A percentile compares a stretch with the other conserved stretches of the same genome.
phyloP scores from a whole-genome alignment of 2,888 invertebrate genomes.

The Drosophila affinis region DNA sequence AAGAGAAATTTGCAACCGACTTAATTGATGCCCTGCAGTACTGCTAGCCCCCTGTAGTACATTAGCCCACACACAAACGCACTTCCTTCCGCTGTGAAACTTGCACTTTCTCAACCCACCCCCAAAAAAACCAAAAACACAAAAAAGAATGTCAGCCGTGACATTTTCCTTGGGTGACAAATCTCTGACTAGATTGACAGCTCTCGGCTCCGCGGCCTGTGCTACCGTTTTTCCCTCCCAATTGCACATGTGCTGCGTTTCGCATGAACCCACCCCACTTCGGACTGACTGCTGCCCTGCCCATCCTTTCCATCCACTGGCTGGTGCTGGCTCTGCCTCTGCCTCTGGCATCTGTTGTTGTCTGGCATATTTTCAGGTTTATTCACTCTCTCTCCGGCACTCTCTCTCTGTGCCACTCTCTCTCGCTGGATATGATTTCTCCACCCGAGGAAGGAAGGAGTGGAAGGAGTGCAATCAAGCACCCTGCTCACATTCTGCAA shows the following conservation, averaged over 20 bases:
- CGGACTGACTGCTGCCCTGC: neutral
- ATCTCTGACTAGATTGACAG: constrained; percentile 59
- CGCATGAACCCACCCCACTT: constrained; percentile 49
- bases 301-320: constrained; percentile 29
- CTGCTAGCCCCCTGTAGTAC: too few relatives aligned
- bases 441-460: constrained; percentile 21
- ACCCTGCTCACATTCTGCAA: constrained; percentile 62
- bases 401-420: neutral
- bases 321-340: neutral
- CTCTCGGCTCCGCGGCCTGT: constrained; percentile 13
- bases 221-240: constrained; percentile 21
- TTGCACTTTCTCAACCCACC: constrained; percentile 37
- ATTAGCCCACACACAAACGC: constrained; percentile 2
- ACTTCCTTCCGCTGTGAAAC: neutral
- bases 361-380: constrained; percentile 64
- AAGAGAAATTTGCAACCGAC: neutral
- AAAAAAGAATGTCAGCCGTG: constrained; percentile 15
- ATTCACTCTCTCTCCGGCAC: constrained; percentile 30
- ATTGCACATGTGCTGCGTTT: constrained; percentile 70
- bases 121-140: neutral
- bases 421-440: constrained; percentile 39
- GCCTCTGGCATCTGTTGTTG: constrained; percentile 49
- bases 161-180: constrained; percentile 53
- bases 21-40: neutral
- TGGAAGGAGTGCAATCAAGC: constrained; percentile 21